Evolutionary conservation across 2,888 invertebrate species (phyloP).

Genomic region (Ochlodes sylvanus): DNA sequence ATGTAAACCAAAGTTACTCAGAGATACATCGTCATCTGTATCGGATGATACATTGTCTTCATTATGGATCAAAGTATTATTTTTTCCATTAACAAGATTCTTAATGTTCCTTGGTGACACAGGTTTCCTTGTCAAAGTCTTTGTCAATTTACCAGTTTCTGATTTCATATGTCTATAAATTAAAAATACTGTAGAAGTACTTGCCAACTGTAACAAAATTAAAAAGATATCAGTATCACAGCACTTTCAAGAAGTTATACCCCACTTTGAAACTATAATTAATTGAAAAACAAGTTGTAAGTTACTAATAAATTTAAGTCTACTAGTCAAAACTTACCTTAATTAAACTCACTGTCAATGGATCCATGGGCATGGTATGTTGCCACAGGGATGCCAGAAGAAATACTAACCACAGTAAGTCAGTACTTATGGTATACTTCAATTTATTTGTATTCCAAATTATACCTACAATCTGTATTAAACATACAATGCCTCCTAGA

Average conservation of each 20-base stretch:
- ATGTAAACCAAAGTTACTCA: slow-evolving; percentile 75
- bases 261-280: too few relatives aligned
- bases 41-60: slow-evolving; percentile 66
- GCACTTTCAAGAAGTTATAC: too few relatives aligned
- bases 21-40: slow-evolving; percentile 77
- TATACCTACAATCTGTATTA: slow-evolving; percentile 73
- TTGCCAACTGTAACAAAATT: slow-evolving; percentile 65
- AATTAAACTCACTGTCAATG: slow-evolving; percentile 59
- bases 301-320: slow-evolving; percentile 3
- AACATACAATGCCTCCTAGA: slow-evolving; percentile 69
- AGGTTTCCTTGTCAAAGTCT: slow-evolving; percentile 47
- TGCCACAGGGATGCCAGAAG: slow-evolving; percentile 61
- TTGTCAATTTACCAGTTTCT: slow-evolving; percentile 46
- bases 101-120: slow-evolving; percentile 62
- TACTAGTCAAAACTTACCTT: slow-evolving; percentile 60
- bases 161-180: slow-evolving; percentile 64
- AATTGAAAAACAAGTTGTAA: slow-evolving; percentile 15
- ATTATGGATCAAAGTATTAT: slow-evolving; percentile 57
- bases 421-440: slow-evolving; percentile 67
- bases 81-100: slow-evolving; percentile 55
- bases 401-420: slow-evolving; percentile 73
- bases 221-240: too few relatives aligned
- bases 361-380: slow-evolving; percentile 54
- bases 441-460: slow-evolving; percentile 68
- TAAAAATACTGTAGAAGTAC: slow-evolving; percentile 61